Evolutionary conservation across 2,888 invertebrate genomes (phyloP), one percentile per base, ranked within the genome.

Genomic region (Sphaeridia pumilis): DNA sequence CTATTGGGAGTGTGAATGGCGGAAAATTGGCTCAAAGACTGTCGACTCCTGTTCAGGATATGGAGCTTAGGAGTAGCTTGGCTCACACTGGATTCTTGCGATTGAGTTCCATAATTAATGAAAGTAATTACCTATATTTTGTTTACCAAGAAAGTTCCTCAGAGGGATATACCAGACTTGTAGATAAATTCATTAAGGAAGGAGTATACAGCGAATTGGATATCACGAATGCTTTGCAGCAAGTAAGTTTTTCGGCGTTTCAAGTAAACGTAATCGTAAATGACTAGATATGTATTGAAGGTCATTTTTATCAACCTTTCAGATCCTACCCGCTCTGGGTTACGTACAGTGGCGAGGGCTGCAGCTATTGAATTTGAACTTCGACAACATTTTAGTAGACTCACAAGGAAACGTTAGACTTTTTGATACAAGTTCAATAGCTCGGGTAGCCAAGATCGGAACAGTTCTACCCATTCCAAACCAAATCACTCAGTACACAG

Each of bases 341-440:
- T 83, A 92, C 68, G 87, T 97, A 83, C 95, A 98, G 69, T 82
- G 82, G 54, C 77, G 83, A 67, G 84, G 84, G 61, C 82, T 89
- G 62, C 89, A 85, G 0, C 94, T 58, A 20, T 42, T 60, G 10
- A 60, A 60, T 43, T 46, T 64, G 4, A 54, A 56, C 21, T 56
- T 60, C 20, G 59, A 55, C n/a, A 59, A 57, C 42, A 49, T 60
- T 26, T 49, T 59, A 3, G 49, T 58, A 10, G 49, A 55, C 41
- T 27, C 44, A 4, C 43, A 46, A 26, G 54, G 58, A 7, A 54
- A 52, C 34, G 36, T 52, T 4, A 52, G 47, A 31, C 17, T 52
- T 42, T 52, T 52, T 25, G 52, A 52, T 34, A 52, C 52, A 41
- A 52, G 47, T 43, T 45, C 52, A 28, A 42, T 52, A 41, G 34